A percentile compares a stretch with the other conserved stretches of the same genome.
Conservation (phyloP, 1,140 invertebrate species). For the Drosophila paulistorum region DNA sequence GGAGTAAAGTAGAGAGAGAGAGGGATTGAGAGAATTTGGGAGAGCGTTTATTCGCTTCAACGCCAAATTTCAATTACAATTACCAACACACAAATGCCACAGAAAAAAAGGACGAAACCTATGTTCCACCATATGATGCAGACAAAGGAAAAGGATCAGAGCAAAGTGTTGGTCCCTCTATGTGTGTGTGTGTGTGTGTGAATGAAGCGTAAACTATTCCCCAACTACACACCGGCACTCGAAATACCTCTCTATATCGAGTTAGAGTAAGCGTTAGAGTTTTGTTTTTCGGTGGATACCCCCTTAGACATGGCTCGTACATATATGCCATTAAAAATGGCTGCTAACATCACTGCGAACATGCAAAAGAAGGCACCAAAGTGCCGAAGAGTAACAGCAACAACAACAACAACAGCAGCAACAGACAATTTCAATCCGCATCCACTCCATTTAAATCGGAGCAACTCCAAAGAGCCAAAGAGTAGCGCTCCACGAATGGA, state of each 20-base stretch:
- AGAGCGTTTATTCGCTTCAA: slow-evolving; percentile 77
- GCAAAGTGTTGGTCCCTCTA: slow-evolving; percentile 2
- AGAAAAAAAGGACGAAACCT: slow-evolving; percentile 18
- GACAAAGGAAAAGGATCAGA: slow-evolving; percentile 17
- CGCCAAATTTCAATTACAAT: slow-evolving; percentile 83
- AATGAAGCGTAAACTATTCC: slow-evolving; percentile 35
- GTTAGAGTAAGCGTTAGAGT: neutral
- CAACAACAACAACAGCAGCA: slow-evolving; percentile 26
- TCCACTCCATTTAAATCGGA: slow-evolving; percentile 71
- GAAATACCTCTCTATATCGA: slow-evolving; percentile 7
- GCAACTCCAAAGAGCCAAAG: slow-evolving; percentile 38
- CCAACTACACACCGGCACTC: neutral
- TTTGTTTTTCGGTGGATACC: slow-evolving; percentile 14
- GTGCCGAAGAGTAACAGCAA: slow-evolving; percentile 58
- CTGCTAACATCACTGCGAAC: slow-evolving; percentile 77
- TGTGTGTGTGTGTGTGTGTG: slow-evolving; percentile 15
- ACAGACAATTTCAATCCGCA: slow-evolving; percentile 15
- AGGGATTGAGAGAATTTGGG: slow-evolving; percentile 22
- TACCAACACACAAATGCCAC: slow-evolving; percentile 47
- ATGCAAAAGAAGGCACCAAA: slow-evolving; percentile 23
- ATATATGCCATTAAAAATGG: slow-evolving; percentile 74
- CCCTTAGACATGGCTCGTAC: slow-evolving; percentile 32
- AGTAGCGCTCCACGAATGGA: slow-evolving; percentile 65
- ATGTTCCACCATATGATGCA: slow-evolving; percentile 29
- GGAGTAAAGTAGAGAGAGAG: neutral